Conservation (phyloP, 1,140 invertebrate genomes). For the Pemphigus obesinymphae region DNA sequence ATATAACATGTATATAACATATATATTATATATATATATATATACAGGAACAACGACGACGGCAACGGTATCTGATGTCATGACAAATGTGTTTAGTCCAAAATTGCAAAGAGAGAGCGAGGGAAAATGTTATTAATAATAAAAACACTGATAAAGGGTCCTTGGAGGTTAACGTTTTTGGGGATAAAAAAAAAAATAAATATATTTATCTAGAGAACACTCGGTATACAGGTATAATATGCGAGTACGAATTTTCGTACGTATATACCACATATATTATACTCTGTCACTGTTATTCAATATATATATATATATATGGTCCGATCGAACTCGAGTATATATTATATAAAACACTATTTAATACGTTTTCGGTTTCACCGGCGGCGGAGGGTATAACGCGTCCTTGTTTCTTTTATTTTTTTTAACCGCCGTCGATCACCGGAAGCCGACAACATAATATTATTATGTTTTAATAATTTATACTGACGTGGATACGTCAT, state of each 20-base stretch:
- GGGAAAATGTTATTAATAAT: not conserved
- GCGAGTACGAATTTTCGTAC: not conserved
- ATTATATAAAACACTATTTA: no score
- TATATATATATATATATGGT: no score
- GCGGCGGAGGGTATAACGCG: no score
- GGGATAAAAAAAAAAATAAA: not conserved
- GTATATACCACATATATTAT: no score
- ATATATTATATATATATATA: no score
- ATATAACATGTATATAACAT: no score
- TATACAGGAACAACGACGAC: not conserved
- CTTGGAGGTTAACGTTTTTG: not conserved
- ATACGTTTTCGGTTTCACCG: not conserved
- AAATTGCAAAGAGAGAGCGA: no score
- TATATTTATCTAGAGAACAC: not conserved
- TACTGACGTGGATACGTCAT: no score
- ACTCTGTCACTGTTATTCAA: not conserved
- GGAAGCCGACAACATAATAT: no score
- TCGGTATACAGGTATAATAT: no score
- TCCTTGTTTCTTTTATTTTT: not conserved
- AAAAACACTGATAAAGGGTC: not conserved
- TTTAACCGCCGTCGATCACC: not conserved
- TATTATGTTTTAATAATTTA: not conserved
- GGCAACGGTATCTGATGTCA: no score
- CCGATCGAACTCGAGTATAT: no score
- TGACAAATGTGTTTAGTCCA: not conserved